A percentile compares a stretch with the other conserved stretches of the same genome.
phyloP scores from a whole-genome alignment of 2,797 vertebrate genomes.

The Cuculus canorus region DNA sequence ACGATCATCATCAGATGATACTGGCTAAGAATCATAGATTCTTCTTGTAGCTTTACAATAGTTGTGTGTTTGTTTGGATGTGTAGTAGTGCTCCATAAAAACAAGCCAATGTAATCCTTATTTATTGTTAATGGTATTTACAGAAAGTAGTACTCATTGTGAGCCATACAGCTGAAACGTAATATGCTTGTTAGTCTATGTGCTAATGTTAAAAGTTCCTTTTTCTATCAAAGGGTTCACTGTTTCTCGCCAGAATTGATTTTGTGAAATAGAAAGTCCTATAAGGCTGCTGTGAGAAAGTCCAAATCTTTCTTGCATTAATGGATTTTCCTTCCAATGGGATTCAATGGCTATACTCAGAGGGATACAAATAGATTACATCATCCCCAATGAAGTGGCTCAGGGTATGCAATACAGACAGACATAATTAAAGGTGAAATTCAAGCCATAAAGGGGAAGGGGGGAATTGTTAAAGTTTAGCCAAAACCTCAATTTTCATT shows the following conservation, averaged over 20 bases:
- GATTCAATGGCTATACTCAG: background rate
- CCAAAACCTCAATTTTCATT: background rate
- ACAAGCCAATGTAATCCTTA: background rate
- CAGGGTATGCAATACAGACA: background rate
- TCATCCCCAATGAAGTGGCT: fast-evolving
- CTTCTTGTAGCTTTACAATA: background rate
- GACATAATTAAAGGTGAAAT: background rate
- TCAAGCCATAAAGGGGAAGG: background rate
- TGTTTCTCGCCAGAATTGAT: background rate
- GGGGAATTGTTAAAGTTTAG: background rate
- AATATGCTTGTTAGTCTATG: background rate
- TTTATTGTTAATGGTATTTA: background rate
- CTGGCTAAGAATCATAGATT: background rate
- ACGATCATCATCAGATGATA: background rate
- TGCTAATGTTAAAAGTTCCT: background rate
- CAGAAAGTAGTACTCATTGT: background rate
- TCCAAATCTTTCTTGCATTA: background rate
- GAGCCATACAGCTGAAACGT: background rate
- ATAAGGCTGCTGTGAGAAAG: background rate
- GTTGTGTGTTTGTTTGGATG: background rate
- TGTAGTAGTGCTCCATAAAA: background rate
- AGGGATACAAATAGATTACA: background rate
- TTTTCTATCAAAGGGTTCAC: background rate
- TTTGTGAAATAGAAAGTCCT: background rate
- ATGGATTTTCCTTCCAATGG: background rate